Evolutionary conservation across 2,888 invertebrate genomes (phyloP).

Genomic region (Trisateles emortualis): DNA sequence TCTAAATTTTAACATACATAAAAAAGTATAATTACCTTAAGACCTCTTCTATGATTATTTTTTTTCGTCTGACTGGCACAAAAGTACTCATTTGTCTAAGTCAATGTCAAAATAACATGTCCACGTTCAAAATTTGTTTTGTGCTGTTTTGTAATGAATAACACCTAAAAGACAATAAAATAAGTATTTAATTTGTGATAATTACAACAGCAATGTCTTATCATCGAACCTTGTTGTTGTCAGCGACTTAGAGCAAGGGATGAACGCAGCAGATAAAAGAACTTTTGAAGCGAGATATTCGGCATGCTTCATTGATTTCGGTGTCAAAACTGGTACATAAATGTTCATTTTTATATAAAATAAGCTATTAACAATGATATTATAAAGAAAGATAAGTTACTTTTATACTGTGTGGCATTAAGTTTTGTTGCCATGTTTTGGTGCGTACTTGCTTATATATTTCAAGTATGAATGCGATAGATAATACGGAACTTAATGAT

Average conservation of each 20-base stretch:
- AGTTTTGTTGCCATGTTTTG: too few relatives aligned
- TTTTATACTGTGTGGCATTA: too few relatives aligned
- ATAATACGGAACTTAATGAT: too few relatives aligned
- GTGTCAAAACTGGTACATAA: slow-evolving; percentile 71
- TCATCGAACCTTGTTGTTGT: slow-evolving; percentile 40
- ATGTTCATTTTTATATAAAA: not conserved
- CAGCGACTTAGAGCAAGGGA: slow-evolving; percentile 51
- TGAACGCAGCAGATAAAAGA: slow-evolving; percentile 59
- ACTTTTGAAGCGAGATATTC: slow-evolving; percentile 77
- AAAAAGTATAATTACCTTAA: not conserved
- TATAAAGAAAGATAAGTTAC: too few relatives aligned
- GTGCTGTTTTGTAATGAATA: slow-evolving; percentile 45
- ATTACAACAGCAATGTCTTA: slow-evolving; percentile 44
- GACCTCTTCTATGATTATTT: slow-evolving; percentile 6
- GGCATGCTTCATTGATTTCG: slow-evolving; percentile 78
- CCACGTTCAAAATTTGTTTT: slow-evolving; percentile 56
- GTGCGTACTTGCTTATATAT: too few relatives aligned
- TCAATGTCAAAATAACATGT: slow-evolving; percentile 37
- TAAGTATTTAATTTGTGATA: slow-evolving; percentile 28
- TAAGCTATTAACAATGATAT: too few relatives aligned
- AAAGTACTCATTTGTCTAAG: slow-evolving; percentile 13
- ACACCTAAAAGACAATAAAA: slow-evolving; percentile 29
- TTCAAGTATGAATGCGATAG: too few relatives aligned
- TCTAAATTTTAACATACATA: not conserved
- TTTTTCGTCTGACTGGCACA: slow-evolving; percentile 26